These are phyloP conservation scores for Hexactinellida sp. DNA, from an alignment of 37 sponge, comb jelly and placozoan species.

Conservation along the genomic window DNA sequence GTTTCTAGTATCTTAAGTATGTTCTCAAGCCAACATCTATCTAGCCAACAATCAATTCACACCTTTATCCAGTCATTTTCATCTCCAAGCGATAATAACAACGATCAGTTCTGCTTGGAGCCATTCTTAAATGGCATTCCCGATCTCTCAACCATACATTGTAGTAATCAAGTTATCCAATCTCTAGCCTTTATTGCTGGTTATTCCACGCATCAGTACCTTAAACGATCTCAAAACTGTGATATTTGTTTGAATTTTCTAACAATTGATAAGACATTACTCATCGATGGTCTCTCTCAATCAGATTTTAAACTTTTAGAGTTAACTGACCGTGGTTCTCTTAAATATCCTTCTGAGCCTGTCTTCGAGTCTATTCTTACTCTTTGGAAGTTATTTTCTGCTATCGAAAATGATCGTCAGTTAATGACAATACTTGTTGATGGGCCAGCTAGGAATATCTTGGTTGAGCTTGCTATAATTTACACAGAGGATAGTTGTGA, in stretches of 20 bases:
- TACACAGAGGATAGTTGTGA: too few species aligned
- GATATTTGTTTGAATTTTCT: neutral
- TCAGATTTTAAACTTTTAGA: neutral
- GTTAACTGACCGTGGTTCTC: neutral
- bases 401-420: neutral
- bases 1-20: neutral
- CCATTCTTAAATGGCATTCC: neutral
- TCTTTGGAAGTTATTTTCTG: neutral
- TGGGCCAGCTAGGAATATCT: neutral
- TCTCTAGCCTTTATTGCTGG: conserved; percentile 1
- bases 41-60: neutral
- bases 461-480: neutral
- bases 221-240: neutral
- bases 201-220: neutral
- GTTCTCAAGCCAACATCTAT: neutral
- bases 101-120: neutral
- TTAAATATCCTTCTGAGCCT: neutral
- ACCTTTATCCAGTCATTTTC: neutral
- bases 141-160: neutral
- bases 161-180: neutral
- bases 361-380: neutral
- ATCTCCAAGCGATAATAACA: neutral
- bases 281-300: neutral
- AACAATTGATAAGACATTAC: neutral
- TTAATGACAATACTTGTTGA: neutral